Evolutionary conservation across 1,140 invertebrate species (phyloP).

Genomic region (Varroa destructor): DNA sequence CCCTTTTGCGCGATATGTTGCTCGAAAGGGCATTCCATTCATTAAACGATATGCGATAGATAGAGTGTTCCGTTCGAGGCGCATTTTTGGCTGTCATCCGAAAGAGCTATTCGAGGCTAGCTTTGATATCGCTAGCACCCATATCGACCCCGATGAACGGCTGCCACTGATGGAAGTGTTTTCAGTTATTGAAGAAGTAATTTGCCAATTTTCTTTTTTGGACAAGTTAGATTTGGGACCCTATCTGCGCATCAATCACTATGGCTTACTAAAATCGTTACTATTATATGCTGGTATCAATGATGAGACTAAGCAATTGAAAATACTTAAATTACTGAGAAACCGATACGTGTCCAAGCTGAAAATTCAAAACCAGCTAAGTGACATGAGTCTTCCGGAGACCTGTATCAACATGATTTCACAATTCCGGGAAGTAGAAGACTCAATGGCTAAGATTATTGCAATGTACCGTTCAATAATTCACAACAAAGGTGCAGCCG

Average conservation of each 20-base stretch:
- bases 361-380: conserved; percentile 57
- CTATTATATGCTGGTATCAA: conserved; percentile 66
- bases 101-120: conserved; percentile 75
- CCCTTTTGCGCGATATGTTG: conserved; percentile 67
- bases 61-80: conserved; percentile 68
- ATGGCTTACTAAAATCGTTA: conserved; percentile 58
- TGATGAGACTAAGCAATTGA: conserved; percentile 53
- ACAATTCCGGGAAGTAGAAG: conserved; percentile 58
- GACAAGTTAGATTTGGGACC: conserved; percentile 50
- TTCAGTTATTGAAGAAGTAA: conserved; percentile 59
- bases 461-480: conserved; percentile 26
- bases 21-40: conserved; percentile 59
- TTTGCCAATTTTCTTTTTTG: conserved; percentile 54
- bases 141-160: conserved; percentile 29
- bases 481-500: conserved; percentile 49
- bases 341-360: conserved; percentile 44
- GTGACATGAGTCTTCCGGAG: conserved; percentile 54
- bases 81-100: conserved; percentile 68
- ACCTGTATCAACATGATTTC: conserved; percentile 54
- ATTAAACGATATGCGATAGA: conserved; percentile 72
- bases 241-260: conserved; percentile 66
- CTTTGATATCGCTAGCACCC: conserved; percentile 76
- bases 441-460: conserved; percentile 49
- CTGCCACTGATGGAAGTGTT: conserved; percentile 71
- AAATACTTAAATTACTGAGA: conserved; percentile 22